Evolutionary conservation across 1,140 invertebrate species (phyloP), one percentile per base, ranked within the genome.

Genomic region (Cotesia typhae): DNA sequence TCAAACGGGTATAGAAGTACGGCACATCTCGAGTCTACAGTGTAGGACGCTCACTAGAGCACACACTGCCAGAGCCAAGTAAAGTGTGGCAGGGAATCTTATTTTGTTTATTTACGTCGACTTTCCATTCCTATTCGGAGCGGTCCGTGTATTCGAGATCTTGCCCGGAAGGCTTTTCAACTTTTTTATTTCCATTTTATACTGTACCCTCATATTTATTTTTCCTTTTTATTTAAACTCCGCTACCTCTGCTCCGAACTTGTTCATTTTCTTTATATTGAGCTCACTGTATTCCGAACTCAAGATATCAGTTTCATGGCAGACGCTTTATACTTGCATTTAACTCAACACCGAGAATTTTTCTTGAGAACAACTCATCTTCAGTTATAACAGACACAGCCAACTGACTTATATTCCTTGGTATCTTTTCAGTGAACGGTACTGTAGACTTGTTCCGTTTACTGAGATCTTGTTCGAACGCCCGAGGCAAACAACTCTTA

Each of bases 51-150:
- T 28, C 28, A 65, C 55, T 59, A 47, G 17, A 9, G 36, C 38
- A 14, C 36, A 66, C 53, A 64, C 37, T 20, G n/a, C 28, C 12
- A 17, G n/a, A 35, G n/a, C 14, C n/a, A 20, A 17, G 35, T 20
- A 20, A 10, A n/a, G 35, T 14, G 10, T 4, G 9, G 38, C 36
- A 38, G 67, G 55, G 35, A 36, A n/a, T 74, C 69, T 77, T 80
- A 74, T 77, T 79, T 79, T 80, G 74, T 83, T 83, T 79, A 80
- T 82, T 82, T 77, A 76, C 72, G 75, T 72, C 66, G 75, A 77
- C 76, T 77, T 79, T 80, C 75, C 74, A 75, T 79, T 75, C 73
- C 75, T 73, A 75, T 79, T 75, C 73, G 41, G 51, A 59, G 59
- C 41, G 47, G 12, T 47, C 37, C 57, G 55, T 51, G 51, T 61